phyloP scores from a whole-genome alignment of 37 sponge, comb jelly and placozoan species.

The Bolinopsis microptera region DNA sequence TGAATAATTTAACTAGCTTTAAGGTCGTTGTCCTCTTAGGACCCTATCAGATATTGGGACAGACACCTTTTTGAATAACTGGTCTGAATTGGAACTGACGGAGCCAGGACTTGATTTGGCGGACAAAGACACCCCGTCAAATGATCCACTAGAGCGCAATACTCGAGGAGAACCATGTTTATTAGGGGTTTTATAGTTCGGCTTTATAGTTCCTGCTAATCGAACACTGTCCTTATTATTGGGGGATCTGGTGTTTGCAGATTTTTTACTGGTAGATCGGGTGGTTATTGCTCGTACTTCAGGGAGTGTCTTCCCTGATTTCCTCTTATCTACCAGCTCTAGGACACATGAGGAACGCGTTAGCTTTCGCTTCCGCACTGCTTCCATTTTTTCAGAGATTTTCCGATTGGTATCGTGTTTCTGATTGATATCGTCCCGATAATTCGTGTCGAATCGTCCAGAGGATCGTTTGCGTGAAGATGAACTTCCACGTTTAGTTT shows the following conservation, averaged over 20 bases:
- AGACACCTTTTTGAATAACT: neutral
- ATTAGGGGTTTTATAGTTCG: neutral
- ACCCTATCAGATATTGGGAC: conserved; percentile 11
- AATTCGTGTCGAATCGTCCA: neutral
- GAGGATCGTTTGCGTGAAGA: neutral
- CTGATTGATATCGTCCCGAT: neutral
- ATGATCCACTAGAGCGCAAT: neutral
- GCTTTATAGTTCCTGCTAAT: neutral
- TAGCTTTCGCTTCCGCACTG: neutral
- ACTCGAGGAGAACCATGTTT: neutral
- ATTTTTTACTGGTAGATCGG: neutral
- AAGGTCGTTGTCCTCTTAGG: neutral
- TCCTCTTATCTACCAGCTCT: conserved; percentile 24
- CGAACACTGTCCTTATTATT: neutral
- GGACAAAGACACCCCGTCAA: neutral
- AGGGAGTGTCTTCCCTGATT: neutral
- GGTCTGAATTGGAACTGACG: neutral
- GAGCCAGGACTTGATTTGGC: neutral
- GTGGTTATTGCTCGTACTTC: neutral
- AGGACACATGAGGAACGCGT: neutral
- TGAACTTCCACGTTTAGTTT: neutral
- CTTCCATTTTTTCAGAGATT: no score
- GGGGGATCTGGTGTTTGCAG: neutral
- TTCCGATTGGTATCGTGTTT: no score
- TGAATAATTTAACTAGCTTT: neutral